A percentile compares a stretch with the other conserved stretches of the same genome.
Conservation (phyloP, 2,113 vertebrate genomes). For the Actinemys pallida region DNA sequence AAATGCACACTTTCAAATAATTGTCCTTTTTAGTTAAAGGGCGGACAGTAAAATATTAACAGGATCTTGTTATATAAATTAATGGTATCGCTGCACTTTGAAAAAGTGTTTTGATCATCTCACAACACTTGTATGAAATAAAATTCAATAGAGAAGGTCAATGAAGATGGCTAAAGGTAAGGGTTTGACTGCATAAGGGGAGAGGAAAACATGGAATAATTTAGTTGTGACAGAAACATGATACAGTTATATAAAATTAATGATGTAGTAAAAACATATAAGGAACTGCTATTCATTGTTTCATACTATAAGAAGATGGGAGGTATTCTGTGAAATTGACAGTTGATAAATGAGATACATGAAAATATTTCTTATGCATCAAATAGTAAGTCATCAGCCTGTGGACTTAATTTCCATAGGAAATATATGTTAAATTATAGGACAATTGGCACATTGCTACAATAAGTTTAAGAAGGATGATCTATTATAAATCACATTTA, state of each 20-base stretch:
- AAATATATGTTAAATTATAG: conserved; percentile 50
- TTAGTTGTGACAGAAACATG: conserved; percentile 16
- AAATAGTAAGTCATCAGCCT: conserved; percentile 46
- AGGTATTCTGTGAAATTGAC: conserved; percentile 35
- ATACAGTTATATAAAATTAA: conserved; percentile 32
- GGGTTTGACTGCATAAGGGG: background rate
- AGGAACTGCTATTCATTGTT: conserved; percentile 51
- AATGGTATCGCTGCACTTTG: background rate
- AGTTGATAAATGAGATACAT: conserved; percentile 46
- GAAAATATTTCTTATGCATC: conserved; percentile 33
- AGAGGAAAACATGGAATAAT: conserved; percentile 19
- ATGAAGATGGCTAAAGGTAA: background rate
- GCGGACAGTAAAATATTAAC: conserved; percentile 12
- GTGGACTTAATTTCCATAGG: conserved; percentile 65
- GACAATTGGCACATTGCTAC: conserved; percentile 49
- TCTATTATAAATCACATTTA: background rate
- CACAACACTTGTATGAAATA: background rate
- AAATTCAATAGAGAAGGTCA: background rate
- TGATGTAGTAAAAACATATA: conserved; percentile 21
- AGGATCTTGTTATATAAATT: background rate
- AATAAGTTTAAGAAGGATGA: conserved; percentile 23
- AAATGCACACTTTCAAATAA: background rate
- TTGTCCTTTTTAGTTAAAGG: conserved; percentile 1
- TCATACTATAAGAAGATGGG: conserved; percentile 40
- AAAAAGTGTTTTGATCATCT: background rate